Percentiles rank a stretch among this genome's conserved stretches.
Conservation (phyloP, 2,888 invertebrate species). For the Craniophora ligustri region DNA sequence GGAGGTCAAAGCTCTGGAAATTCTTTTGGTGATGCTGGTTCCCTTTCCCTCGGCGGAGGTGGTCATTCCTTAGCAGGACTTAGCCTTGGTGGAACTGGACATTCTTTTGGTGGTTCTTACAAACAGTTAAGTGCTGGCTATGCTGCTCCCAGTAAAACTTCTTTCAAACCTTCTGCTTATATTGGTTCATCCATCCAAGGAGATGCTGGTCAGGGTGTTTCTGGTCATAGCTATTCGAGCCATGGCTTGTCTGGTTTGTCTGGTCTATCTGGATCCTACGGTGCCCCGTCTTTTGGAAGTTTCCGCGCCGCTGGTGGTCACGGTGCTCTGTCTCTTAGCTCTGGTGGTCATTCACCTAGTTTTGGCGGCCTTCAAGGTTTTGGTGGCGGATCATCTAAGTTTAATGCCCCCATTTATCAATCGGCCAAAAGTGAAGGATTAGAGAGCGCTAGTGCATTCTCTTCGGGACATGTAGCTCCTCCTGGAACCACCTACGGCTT, state of each 20-base stretch:
- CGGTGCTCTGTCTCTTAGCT: slow-evolving; percentile 42
- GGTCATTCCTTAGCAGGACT: slow-evolving; percentile 62
- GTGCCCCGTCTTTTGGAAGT: slow-evolving; percentile 68
- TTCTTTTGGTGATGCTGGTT: slow-evolving; percentile 50
- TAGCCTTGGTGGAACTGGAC: slow-evolving; percentile 52
- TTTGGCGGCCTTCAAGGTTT: slow-evolving; percentile 70
- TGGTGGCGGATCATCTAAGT: slow-evolving; percentile 73
- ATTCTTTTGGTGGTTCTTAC: slow-evolving; percentile 68
- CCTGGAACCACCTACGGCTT: slow-evolving; percentile 74
- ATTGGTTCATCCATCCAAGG: slow-evolving; percentile 77
- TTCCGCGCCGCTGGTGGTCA: slow-evolving; percentile 64
- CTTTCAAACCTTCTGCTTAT: slow-evolving; percentile 84
- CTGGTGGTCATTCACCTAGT: slow-evolving; percentile 55
- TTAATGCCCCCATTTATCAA: slow-evolving; percentile 68
- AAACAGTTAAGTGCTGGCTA: slow-evolving; percentile 69
- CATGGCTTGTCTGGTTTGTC: slow-evolving; percentile 70
- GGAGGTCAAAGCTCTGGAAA: slow-evolving; percentile 66
- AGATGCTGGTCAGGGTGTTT: slow-evolving; percentile 70
- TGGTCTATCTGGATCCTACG: slow-evolving; percentile 68
- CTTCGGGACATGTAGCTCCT: slow-evolving; percentile 74
- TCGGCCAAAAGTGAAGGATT: slow-evolving; percentile 73
- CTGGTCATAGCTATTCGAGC: slow-evolving; percentile 59
- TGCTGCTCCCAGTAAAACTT: slow-evolving; percentile 69
- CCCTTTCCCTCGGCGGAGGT: slow-evolving; percentile 51
- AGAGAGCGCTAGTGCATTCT: slow-evolving; percentile 73